Evolutionary conservation across 2,113 vertebrate genomes (phyloP), one percentile per base, ranked within the genome.

Genomic region (Myiagra hebetior): DNA sequence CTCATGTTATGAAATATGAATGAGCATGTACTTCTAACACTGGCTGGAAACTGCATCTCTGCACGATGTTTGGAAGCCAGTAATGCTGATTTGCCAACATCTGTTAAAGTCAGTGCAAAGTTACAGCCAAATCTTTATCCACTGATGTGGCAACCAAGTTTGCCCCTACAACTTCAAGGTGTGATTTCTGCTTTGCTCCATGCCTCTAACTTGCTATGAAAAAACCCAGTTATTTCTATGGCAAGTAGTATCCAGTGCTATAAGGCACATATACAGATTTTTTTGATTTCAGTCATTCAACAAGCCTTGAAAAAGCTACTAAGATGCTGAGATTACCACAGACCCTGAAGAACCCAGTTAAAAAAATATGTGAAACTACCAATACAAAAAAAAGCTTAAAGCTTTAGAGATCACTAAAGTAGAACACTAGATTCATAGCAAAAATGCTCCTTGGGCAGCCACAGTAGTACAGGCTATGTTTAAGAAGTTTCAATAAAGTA

Each of bases 201-300:
- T 35, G 8, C 6, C 33, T 55, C 20, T 50, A 69, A 11, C 4
- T 63, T 56, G 24, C 47, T 56, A 63, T 11, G 4, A 55, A 77
- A 63, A 73, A 6, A 0, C 2, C 0, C 4, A 47, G 19, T 65
- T 28, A 28, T 6, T 85, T 68, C 56, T n/a, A 7, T 5, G 31
- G 39, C 24, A 73, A 42, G 35, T 13, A 75, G 39, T 20, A 83
- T 35, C 42, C 59, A 85, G 33, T 46, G 42, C 33, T 69, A 10
- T 31, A 39, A 77, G 41, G 64, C 26, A 65, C 5, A 33, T 4
- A 35, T 0, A 69, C 9, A 79, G 31, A 52, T 49, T 42, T 17
- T 6, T 44, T 9, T 33, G 7, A 46, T 65, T 77, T 86, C 47
- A 77, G 33, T 20, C 55, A 70, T 27, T 46, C 59, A 37, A 18